Evolutionary conservation across 2,113 vertebrate genomes (phyloP), one percentile per base, ranked within the genome.

Genomic region (Delphinapterus leucas): DNA sequence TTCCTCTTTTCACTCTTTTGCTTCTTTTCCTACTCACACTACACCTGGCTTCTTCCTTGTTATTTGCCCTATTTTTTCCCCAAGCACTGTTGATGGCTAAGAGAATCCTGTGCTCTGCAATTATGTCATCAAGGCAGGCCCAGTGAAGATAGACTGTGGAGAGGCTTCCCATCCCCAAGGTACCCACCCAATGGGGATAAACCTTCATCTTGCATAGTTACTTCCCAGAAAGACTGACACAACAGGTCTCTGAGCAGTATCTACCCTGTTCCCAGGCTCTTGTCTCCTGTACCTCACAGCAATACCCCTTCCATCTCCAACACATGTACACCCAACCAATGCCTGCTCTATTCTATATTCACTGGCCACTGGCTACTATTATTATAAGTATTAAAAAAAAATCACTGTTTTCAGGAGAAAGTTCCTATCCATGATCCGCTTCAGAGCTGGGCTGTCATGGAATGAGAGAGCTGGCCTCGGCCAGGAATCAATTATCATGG

Each of bases 211-310:
- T 99, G 96, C 99, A 99, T 95, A 99, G 99, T 90, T 99, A 99
- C 81, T 99, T 99, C 97, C 99, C 99, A 0, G 99, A 99, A 98
- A 99, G 99, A 98, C 99, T 99, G 98, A 99, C 99, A 12, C 98
- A 98, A 98, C 99, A 99, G 97, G 99, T 99, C 97, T 99, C 99
- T 98, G 99, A 99, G 98, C 99, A 99, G 90, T 99, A 99, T 98
- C 99, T 99, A 74, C 99, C 99, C 1, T 99, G 99, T 97, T 99
- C 99, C 26, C 99, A 99, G 98, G 93, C 49, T 76, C 33, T 87
- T 4, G 7, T 8, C 21, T 68, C 11, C 26, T 36, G 6, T 55
- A 55, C 9, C 8, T 20, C n/a, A 55, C 7, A 76, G 47, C 31
- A 73, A 65, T 41, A 23, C 13, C 17, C 26, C 3, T 55, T 58